A percentile compares a stretch with the other conserved stretches of the same genome.
Evolutionary conservation across 2,797 vertebrate genomes (phyloP).

Genomic region (Helostoma temminkii): DNA sequence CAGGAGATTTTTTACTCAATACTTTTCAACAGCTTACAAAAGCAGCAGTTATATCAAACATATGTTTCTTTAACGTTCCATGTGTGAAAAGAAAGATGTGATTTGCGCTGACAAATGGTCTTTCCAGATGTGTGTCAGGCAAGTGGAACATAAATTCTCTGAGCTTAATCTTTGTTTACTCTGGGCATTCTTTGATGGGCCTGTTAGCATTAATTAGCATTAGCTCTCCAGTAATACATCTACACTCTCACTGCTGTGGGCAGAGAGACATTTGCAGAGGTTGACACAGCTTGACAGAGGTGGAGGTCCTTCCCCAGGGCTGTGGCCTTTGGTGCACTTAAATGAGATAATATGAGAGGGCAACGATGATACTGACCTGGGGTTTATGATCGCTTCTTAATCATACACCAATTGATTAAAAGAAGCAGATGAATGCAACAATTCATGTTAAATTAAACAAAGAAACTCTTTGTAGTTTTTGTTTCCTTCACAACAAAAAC

Average conservation of each 20-base stretch:
- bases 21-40: slow-evolving; percentile 64
- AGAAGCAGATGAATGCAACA: background rate
- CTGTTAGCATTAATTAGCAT: slow-evolving; percentile 79
- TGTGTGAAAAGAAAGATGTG: slow-evolving; percentile 58
- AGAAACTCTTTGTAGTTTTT: slow-evolving; percentile 2
- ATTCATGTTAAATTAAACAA: slow-evolving; percentile 2
- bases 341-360: slow-evolving; percentile 60
- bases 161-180: slow-evolving; percentile 62
- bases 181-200: slow-evolving; percentile 52
- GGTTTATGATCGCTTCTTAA: slow-evolving; percentile 43
- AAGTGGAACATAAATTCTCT: slow-evolving; percentile 31
- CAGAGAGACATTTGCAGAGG: slow-evolving; percentile 68
- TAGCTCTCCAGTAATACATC: slow-evolving; percentile 52
- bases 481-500: slow-evolving; percentile 20
- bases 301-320: slow-evolving; percentile 55
- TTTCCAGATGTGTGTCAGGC: slow-evolving; percentile 64
- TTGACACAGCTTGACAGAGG: slow-evolving; percentile 72
- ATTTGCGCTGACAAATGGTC: slow-evolving; percentile 58
- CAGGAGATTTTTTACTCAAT: slow-evolving; percentile 31
- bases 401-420: slow-evolving; percentile 21
- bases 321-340: slow-evolving; percentile 48
- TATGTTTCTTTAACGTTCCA: slow-evolving; percentile 48
- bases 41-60: slow-evolving; percentile 60
- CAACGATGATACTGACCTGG: slow-evolving; percentile 52
- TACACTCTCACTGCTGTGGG: slow-evolving; percentile 42